Percentiles rank a stretch among this genome's conserved stretches.
phyloP scores from a whole-genome alignment of 2,888 invertebrate species.

The Plagodis dolabraria region DNA sequence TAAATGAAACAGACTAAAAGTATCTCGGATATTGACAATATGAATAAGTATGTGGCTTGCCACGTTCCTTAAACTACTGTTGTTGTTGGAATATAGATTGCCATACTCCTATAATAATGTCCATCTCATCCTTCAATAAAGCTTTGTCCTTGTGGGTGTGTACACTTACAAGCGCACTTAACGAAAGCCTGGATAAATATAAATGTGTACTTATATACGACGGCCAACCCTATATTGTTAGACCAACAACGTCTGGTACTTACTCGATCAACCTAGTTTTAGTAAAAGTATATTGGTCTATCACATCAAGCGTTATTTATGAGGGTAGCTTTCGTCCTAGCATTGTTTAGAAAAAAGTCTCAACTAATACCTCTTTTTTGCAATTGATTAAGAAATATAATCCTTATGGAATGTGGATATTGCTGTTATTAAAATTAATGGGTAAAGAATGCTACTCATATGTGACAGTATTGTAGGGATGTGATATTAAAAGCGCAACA shows the following conservation, averaged over 20 bases:
- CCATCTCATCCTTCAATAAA: conserved; percentile 26
- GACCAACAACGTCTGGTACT: conserved; percentile 10
- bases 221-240: conserved; percentile 10
- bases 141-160: conserved; percentile 14
- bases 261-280: conserved; percentile 24
- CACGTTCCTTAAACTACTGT: conserved; percentile 42
- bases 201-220: conserved; percentile 6
- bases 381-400: too few relatives aligned
- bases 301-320: conserved; percentile 22
- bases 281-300: conserved; percentile 2
- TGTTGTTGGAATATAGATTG: conserved; percentile 32
- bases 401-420: too few relatives aligned
- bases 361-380: too few relatives aligned
- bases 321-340: conserved; percentile 7
- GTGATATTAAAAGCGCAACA: too few relatives aligned
- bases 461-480: too few relatives aligned
- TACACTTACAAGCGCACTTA: conserved; percentile 9
- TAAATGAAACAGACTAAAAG: too few relatives aligned
- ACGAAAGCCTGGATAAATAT: conserved; percentile 17
- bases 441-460: too few relatives aligned
- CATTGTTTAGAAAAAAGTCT: too few relatives aligned
- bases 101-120: conserved; percentile 33
- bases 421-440: too few relatives aligned
- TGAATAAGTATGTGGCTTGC: conserved; percentile 40
- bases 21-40: conserved; percentile 26